Base-by-base conservation (phyloP, 2,888 invertebrate species). In the Nasonovia ribisnigri region DNA sequence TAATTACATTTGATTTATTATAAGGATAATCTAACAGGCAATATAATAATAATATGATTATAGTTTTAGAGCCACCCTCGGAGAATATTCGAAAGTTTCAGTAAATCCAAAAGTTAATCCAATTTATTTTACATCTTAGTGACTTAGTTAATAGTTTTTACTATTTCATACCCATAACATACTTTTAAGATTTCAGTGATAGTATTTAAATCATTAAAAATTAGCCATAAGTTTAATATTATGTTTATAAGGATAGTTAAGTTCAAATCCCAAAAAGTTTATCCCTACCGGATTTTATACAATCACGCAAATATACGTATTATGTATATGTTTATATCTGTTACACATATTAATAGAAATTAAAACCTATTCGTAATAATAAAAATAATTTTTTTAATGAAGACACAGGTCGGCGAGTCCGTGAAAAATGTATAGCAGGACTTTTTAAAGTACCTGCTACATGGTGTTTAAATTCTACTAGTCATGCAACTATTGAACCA, bases 401-500 rank as follows among this genome's bases (percentile, higher is more conserved):
- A 88, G 88, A 77, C 67, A 1, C 1, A 42, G n/a, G 54, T 57
- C 16, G 1, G 26, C 29, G 6, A 67, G 1, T 51, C 3, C 3
- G 43, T 43, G 20, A 24, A 43, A 54, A 54, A 88, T 88, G 29
- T 42, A 77, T 29, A 10, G 51, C 57, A 84, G 11, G 88, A 67
- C 36, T 51, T 91, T 46, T 91, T 24, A 24, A 86, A 86, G 77
- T 77, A 88, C 42, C 36, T 51, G 51, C 67, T 42, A 16, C 48
- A 57, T 84, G 60, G 54, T 54, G 77, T 90, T 92, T 93, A 90
- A 93, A 90, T 36, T 93, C 11, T 36, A 93, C 60, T 86, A 89
- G 93, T 77, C 93, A 93, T 86, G 93, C 93, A 48, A 93, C 90
- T 48, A 42, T 51, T 77, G 16, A 16, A 77, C 36, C 77, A 51